Evolutionary conservation across 2,888 invertebrate genomes (phyloP).

Genomic region (Mylabris sibirica): DNA sequence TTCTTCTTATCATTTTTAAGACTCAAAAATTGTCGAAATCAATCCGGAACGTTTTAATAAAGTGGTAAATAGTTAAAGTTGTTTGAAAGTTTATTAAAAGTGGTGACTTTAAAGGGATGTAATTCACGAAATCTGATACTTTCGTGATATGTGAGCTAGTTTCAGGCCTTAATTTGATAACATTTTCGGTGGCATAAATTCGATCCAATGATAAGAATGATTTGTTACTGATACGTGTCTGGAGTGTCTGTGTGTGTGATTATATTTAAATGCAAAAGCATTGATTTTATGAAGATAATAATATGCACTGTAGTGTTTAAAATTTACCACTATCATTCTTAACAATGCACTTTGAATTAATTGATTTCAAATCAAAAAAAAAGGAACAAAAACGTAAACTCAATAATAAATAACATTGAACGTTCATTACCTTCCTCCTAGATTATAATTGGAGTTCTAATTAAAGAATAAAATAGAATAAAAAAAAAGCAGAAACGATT

Average conservation of each 20-base stretch:
- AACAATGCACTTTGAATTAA: neutral
- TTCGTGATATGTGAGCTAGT: too few relatives aligned
- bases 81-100: too few relatives aligned
- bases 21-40: too few relatives aligned
- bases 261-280: neutral
- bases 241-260: neutral
- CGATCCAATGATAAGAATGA: neutral
- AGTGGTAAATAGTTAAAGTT: too few relatives aligned
- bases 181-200: too few relatives aligned
- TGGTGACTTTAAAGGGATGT: too few relatives aligned
- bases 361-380: neutral
- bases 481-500: neutral
- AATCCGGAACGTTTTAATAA: too few relatives aligned
- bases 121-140: too few relatives aligned
- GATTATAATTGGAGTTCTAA: neutral
- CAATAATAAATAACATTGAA: neutral
- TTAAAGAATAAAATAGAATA: neutral
- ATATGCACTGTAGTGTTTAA: neutral
- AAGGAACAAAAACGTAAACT: slow-evolving; percentile 5
- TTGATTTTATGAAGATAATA: neutral
- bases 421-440: neutral
- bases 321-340: neutral
- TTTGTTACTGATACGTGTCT: neutral
- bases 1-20: too few relatives aligned
- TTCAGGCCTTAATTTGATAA: too few relatives aligned